phyloP scores from a whole-genome alignment of 2,888 invertebrate species.

The Clusia tigrina region DNA sequence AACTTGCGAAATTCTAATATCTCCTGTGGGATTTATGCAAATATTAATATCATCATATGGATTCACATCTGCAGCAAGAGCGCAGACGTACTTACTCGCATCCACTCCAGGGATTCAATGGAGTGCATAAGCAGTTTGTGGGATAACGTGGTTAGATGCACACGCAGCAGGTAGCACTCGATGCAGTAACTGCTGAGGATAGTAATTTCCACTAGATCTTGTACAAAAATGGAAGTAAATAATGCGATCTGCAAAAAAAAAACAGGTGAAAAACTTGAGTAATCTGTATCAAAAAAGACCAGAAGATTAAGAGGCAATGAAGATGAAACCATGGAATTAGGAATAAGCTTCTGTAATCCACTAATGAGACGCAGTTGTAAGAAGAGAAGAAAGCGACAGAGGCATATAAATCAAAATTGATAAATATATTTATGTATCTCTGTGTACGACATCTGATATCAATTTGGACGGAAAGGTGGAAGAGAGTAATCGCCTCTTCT shows the following conservation, averaged over 20 bases:
- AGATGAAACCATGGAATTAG: too few species aligned
- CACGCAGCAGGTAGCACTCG: slow-evolving; percentile 79
- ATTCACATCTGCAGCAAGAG: background rate
- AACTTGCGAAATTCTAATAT: slow-evolving; percentile 81
- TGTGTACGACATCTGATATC: too few species aligned
- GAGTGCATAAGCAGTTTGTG: slow-evolving; percentile 77
- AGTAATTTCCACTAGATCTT: slow-evolving; percentile 84
- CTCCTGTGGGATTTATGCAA: slow-evolving; percentile 68
- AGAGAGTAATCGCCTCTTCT: background rate
- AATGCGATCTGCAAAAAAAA: slow-evolving; percentile 68
- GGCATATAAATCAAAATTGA: too few species aligned
- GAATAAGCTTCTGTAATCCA: too few species aligned
- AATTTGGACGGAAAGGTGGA: too few species aligned
- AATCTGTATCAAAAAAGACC: too few species aligned
- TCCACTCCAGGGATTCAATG: slow-evolving; percentile 78
- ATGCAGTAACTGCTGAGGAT: slow-evolving; percentile 83
- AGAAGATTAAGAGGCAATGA: too few species aligned
- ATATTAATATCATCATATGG: background rate
- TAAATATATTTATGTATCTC: too few species aligned
- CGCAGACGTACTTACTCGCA: slow-evolving; percentile 69
- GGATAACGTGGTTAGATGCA: slow-evolving; percentile 76
- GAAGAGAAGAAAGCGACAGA: too few species aligned
- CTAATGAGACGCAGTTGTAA: too few species aligned
- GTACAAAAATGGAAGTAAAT: slow-evolving; percentile 75
- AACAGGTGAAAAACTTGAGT: background rate